phyloP scores from a whole-genome alignment of 2,797 vertebrate genomes.

The Mus minutoides region DNA sequence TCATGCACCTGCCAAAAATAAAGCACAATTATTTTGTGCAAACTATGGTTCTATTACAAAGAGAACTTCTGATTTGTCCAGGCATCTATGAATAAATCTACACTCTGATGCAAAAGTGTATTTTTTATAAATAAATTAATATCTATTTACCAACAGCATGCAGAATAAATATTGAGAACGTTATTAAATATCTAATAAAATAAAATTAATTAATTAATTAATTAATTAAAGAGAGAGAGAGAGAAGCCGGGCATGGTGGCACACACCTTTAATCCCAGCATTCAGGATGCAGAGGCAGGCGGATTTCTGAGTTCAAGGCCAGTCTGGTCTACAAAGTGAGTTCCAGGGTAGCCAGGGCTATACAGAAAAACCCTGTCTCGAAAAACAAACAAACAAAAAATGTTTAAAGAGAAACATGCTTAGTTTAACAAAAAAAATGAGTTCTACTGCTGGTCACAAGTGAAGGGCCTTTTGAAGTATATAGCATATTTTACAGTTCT shows the following conservation, averaged over 20 bases:
- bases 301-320: too few species aligned
- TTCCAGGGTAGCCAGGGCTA: too few species aligned
- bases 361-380: too few species aligned
- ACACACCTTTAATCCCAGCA: too few species aligned
- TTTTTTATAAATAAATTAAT: slow-evolving; percentile 61
- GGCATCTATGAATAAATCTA: slow-evolving; percentile 73
- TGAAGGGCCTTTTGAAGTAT: slow-evolving; percentile 34
- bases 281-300: too few species aligned
- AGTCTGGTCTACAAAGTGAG: too few species aligned
- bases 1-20: slow-evolving; percentile 79
- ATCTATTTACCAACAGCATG: neutral
- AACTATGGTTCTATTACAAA: slow-evolving; percentile 75
- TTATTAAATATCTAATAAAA: too few species aligned
- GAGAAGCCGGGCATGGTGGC: too few species aligned
- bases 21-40: slow-evolving; percentile 66
- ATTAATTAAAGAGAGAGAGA: too few species aligned
- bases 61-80: slow-evolving; percentile 71
- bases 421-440: slow-evolving; percentile 42
- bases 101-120: slow-evolving; percentile 49
- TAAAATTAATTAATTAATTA: too few species aligned
- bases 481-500: slow-evolving; percentile 47
- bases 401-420: slow-evolving; percentile 46
- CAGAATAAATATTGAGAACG: neutral
- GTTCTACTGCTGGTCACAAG: neutral
- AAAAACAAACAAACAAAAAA: too few species aligned